Evolutionary conservation across 30 jellyfish, hydroid and myxozoan genomes (phyloP).

Genomic region (Pseudorhiza aurosa): DNA sequence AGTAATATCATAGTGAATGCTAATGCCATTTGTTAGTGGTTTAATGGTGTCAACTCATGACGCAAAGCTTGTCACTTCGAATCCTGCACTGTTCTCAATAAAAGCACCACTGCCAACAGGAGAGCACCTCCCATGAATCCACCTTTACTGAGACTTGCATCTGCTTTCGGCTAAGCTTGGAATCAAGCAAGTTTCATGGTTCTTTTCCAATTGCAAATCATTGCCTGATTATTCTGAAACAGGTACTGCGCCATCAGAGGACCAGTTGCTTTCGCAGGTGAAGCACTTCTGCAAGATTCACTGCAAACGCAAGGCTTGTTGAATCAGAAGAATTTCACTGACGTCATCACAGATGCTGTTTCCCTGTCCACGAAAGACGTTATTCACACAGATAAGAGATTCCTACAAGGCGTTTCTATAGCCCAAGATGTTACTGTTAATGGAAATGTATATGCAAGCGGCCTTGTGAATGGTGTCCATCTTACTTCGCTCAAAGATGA

Average conservation of each 20-base stretch:
- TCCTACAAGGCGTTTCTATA: neutral
- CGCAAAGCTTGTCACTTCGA: too few species aligned
- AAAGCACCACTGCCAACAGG: too few species aligned
- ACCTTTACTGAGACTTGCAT: too few species aligned
- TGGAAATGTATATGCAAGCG: slow-evolving; percentile 1
- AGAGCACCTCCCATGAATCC: too few species aligned
- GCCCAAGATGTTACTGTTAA: neutral
- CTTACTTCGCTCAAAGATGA: slow-evolving; percentile 14
- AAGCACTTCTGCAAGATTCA: neutral
- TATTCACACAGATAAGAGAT: slow-evolving; percentile 34
- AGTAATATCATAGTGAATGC: too few species aligned
- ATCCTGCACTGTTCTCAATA: too few species aligned
- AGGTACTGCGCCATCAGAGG: slow-evolving; percentile 5
- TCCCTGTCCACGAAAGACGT: slow-evolving; percentile 13
- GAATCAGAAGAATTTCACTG: slow-evolving; percentile 27
- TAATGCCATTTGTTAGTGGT: too few species aligned
- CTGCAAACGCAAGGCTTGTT: slow-evolving; percentile 19
- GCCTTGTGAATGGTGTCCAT: slow-evolving; percentile 47
- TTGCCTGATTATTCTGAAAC: neutral
- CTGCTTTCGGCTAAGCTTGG: neutral
- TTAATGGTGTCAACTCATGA: too few species aligned
- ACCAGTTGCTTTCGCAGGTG: neutral
- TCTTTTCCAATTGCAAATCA: neutral
- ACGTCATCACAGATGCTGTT: slow-evolving; percentile 25
- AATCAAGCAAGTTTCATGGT: neutral